These are phyloP conservation scores for Eolophus roseicapilla DNA, from an alignment of 2,113 vertebrate genomes.

Conservation along the genomic window DNA sequence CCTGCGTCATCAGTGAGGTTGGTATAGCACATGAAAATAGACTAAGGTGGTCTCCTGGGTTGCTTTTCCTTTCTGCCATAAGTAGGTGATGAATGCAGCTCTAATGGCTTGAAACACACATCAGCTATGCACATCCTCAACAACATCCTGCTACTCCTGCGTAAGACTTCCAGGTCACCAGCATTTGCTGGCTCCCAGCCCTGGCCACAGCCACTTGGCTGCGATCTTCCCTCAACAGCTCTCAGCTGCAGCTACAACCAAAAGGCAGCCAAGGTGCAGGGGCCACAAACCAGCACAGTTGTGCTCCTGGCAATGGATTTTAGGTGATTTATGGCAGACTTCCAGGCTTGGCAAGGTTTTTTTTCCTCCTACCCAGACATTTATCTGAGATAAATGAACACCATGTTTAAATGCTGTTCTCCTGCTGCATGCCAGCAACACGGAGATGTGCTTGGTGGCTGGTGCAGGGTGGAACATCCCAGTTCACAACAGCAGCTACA, in stretches of 20 bases:
- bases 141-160: neutral
- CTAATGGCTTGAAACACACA: neutral
- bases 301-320: neutral
- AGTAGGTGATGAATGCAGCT: neutral
- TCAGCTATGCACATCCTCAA: neutral
- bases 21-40: neutral
- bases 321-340: neutral
- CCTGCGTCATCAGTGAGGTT: neutral
- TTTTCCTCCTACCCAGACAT: neutral
- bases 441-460: neutral
- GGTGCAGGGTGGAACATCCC: neutral
- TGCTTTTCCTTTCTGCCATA: neutral
- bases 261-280: neutral
- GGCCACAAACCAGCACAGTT: accelerated
- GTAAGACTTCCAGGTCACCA: neutral
- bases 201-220: neutral
- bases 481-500: accelerated
- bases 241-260: neutral
- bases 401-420: neutral
- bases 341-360: neutral
- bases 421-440: accelerated
- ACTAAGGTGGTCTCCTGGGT: neutral
- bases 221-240: neutral
- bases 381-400: neutral
- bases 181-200: neutral